These are phyloP conservation scores for Rattus rattus DNA, from an alignment of 2,113 vertebrate genomes.

Conservation along the genomic window DNA sequence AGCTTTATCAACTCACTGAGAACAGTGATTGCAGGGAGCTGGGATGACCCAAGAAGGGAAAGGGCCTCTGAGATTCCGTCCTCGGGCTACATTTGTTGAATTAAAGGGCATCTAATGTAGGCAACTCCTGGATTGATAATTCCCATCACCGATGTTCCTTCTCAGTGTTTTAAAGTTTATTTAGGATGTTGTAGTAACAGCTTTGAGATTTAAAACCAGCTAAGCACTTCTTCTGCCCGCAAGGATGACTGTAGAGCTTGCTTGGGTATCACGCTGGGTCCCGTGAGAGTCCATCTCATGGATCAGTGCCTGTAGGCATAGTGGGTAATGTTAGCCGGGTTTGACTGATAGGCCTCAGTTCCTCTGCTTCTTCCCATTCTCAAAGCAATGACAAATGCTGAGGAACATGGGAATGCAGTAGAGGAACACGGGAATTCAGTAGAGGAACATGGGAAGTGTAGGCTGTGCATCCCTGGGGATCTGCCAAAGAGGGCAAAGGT, in stretches of 20 bases:
- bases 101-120: slow-evolving; percentile 21
- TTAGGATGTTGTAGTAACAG: background rate
- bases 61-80: background rate
- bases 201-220: slow-evolving; percentile 42
- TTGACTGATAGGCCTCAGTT: background rate
- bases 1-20: background rate
- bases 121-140: background rate
- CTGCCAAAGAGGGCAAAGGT: background rate
- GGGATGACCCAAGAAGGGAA: slow-evolving; percentile 24
- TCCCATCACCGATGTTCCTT: background rate
- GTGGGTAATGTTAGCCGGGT: background rate
- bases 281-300: accelerated
- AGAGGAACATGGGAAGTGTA: background rate
- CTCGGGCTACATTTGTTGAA: background rate
- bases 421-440: background rate
- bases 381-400: slow-evolving; percentile 18
- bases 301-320: background rate
- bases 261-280: background rate
- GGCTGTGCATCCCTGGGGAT: background rate
- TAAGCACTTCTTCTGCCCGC: background rate
- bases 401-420: background rate
- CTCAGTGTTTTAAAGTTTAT: slow-evolving; percentile 38
- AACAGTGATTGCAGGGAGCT: background rate
- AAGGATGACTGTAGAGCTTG: background rate
- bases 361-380: background rate